Base-by-base conservation (phyloP, 2,888 invertebrate genomes). In the Keiferia lycopersicella region DNA sequence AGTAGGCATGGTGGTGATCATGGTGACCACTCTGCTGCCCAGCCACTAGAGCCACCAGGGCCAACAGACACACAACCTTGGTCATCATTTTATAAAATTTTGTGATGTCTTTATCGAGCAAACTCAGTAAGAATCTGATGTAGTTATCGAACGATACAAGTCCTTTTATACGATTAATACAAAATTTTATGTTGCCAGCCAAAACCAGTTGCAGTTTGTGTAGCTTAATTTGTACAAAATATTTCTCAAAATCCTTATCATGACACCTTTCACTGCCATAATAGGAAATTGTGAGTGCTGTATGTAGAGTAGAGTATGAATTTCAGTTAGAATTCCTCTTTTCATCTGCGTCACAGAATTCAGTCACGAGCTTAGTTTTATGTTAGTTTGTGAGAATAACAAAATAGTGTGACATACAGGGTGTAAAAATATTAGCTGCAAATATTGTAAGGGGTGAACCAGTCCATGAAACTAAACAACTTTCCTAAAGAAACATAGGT, bases 1-100 rank as follows among this genome's bases (percentile, higher is more conserved):
- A 69, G 61, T 69, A 71, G 38, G 68, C 34, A 10, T 34, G 34
- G 10, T 34, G 34, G 8, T 34, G 34, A 34, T 34, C 71, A 39
- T 61, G 65, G 61, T 73, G 71, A 12, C 39, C 39, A 20, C 88
- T 89, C 20, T 79, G 73, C 72, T 83, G 83, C 58, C 75, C 48
- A 34, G 74, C 70, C 22, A 61, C 61, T 6, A 41, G 14, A 41
- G 41, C 41, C 41, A 41, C 41, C 12, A 41, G 41, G 2, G 41
- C 41, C 2, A 41, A 41, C 2, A 41, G 4, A 41, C 41, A 41
- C 12, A 41, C 22, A 51, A 51, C 22, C 4, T 51, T 51, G 7
- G 20, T 20, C 12, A 20, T 51, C 51, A 51, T 51, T 18, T 51
- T 51, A 3, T 6, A 11, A 11, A 12, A 22, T 1, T 11, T 51